phyloP scores from a whole-genome alignment of 2,113 vertebrate species.

The Paralichthys olivaceus region DNA sequence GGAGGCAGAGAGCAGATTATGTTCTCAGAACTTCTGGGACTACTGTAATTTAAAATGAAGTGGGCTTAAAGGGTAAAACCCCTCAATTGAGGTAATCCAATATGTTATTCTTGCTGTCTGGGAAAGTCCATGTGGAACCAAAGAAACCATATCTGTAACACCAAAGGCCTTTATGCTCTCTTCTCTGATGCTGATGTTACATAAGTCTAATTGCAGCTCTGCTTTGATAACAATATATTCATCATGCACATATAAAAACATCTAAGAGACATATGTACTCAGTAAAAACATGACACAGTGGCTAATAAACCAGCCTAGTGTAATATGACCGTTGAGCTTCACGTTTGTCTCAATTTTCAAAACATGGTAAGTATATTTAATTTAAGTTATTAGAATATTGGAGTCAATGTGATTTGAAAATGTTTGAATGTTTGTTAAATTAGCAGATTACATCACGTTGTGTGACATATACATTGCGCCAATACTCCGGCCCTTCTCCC shows the following conservation, averaged over 20 bases:
- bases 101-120: slow-evolving; percentile 57
- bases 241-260: slow-evolving; percentile 7
- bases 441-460: too few species aligned
- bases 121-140: slow-evolving; percentile 49
- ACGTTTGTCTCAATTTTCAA: too few species aligned
- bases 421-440: too few species aligned
- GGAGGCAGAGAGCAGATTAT: slow-evolving; percentile 60
- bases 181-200: neutral
- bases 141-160: slow-evolving; percentile 35
- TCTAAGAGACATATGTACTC: neutral
- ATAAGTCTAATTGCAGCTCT: slow-evolving; percentile 13
- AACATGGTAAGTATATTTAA: too few species aligned
- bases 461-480: too few species aligned
- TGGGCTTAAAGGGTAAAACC: slow-evolving; percentile 63
- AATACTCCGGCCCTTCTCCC: too few species aligned
- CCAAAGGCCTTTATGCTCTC: slow-evolving; percentile 21
- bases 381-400: too few species aligned
- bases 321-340: too few species aligned
- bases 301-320: too few species aligned
- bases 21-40: slow-evolving; percentile 56
- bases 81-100: slow-evolving; percentile 65
- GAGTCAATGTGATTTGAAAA: too few species aligned
- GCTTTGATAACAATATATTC: neutral
- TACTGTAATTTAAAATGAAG: slow-evolving; percentile 53
- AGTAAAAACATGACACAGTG: neutral